Conservation (phyloP, 2,888 invertebrate species). For the Hedya salicella region DNA sequence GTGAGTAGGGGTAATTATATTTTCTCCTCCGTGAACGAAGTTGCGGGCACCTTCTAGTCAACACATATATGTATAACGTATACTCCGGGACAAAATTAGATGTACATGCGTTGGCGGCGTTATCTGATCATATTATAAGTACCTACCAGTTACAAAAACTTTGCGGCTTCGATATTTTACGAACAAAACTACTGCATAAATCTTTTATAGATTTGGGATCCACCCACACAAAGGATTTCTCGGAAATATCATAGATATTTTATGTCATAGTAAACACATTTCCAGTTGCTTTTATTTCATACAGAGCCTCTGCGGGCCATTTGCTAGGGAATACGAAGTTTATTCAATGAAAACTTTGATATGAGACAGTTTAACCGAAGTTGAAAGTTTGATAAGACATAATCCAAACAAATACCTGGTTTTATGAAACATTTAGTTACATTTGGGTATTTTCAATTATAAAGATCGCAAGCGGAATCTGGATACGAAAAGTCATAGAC, state of each 20-base stretch:
- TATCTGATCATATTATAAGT: no score
- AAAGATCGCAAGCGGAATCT: no score
- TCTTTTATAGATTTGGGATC: constrained; percentile 28
- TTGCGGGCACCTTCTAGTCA: no score
- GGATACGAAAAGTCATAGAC: no score
- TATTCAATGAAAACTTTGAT: constrained; percentile 9
- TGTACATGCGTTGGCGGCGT: no score
- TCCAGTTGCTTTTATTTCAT: constrained; percentile 11
- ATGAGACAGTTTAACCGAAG: constrained; percentile 1
- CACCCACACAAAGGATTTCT: constrained; percentile 20
- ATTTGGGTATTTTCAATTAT: no score
- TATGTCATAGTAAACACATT: constrained; percentile 28
- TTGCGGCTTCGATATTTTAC: constrained; percentile 15
- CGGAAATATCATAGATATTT: constrained; percentile 34
- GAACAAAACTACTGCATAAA: constrained; percentile 12
- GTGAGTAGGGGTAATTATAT: no score
- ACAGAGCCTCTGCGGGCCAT: constrained; percentile 1
- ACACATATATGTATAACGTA: no score
- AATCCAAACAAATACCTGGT: neutral
- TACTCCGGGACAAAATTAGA: no score
- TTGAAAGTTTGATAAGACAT: neutral
- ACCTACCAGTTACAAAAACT: neutral
- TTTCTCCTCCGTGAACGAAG: no score
- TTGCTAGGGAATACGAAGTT: constrained; percentile 5
- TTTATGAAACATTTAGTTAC: no score